Conservation (phyloP, 35 echinoderm and acorn worm genomes). For the Heliocidaris erythrogramma region DNA sequence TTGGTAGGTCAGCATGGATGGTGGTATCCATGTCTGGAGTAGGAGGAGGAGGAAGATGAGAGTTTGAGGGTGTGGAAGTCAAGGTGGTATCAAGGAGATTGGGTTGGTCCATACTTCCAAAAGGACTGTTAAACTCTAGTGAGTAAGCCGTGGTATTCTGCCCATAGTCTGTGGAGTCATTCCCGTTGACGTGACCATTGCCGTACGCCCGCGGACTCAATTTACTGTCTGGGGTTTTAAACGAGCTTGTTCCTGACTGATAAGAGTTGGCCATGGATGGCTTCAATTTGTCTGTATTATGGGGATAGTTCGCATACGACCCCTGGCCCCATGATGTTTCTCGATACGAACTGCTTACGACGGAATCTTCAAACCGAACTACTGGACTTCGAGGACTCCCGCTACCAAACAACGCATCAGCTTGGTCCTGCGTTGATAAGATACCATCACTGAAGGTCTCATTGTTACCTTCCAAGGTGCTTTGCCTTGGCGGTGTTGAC, state of each 20-base stretch:
- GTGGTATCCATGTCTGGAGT: slow-evolving; percentile 44
- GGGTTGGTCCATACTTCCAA: slow-evolving; percentile 30
- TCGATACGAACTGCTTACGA: slow-evolving; percentile 46
- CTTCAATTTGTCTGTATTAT: slow-evolving; percentile 14
- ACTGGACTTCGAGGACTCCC: slow-evolving; percentile 36
- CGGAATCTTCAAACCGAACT: slow-evolving; percentile 56
- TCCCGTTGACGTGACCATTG: not conserved
- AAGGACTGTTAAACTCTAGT: slow-evolving; percentile 15
- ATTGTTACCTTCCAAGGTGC: not conserved
- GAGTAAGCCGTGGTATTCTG: slow-evolving; percentile 32
- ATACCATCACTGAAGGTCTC: slow-evolving; percentile 50
- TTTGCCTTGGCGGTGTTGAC: slow-evolving; percentile 74
- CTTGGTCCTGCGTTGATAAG: slow-evolving; percentile 82
- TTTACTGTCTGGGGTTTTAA: not conserved
- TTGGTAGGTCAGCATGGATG: slow-evolving; percentile 42
- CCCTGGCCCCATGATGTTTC: slow-evolving; percentile 41
- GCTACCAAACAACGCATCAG: slow-evolving; percentile 75
- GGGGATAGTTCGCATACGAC: slow-evolving; percentile 26
- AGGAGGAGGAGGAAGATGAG: slow-evolving; percentile 57
- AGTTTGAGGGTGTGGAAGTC: slow-evolving; percentile 32
- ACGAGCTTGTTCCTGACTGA: slow-evolving; percentile 13
- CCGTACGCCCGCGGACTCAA: slow-evolving; percentile 48
- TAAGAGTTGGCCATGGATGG: not conserved
- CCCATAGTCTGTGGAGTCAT: slow-evolving; percentile 7
- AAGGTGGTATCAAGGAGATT: slow-evolving; percentile 22